These are phyloP conservation scores for Dicrurus megarhynchus DNA, from an alignment of 2,113 vertebrate species.

Conservation along the genomic window DNA sequence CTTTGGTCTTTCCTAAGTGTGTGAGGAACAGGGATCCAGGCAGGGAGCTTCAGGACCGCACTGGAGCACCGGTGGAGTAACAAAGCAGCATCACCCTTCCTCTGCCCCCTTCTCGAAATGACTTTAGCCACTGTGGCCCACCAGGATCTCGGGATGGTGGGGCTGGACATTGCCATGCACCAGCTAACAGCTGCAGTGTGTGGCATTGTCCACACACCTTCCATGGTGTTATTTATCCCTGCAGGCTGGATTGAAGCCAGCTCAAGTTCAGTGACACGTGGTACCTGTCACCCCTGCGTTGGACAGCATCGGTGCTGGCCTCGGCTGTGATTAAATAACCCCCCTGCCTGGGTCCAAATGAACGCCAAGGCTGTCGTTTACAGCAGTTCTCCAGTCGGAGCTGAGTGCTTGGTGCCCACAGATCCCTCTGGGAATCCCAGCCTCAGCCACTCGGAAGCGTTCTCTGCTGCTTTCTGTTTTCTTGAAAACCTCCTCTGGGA, in stretches of 20 bases:
- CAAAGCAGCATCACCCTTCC: background rate
- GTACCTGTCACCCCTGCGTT: accelerated
- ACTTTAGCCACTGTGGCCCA: background rate
- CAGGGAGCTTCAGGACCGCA: background rate
- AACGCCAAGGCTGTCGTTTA: background rate
- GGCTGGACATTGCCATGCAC: background rate
- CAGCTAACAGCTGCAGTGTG: background rate
- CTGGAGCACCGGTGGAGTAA: background rate
- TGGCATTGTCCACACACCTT: background rate
- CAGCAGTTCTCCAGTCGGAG: background rate
- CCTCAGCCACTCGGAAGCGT: background rate
- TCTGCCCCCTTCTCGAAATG: background rate
- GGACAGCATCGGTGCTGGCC: background rate
- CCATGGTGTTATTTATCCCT: background rate
- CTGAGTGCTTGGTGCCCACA: background rate
- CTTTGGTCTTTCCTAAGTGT: background rate
- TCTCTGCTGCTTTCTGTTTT: background rate
- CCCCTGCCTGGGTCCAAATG: background rate
- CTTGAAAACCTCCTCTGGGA: background rate
- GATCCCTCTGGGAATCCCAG: background rate
- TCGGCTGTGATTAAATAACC: background rate
- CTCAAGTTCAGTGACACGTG: accelerated
- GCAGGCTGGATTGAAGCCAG: background rate
- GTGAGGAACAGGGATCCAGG: background rate
- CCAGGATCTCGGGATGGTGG: background rate